These are phyloP conservation scores for Podabrus alpinus DNA, from an alignment of 2,888 invertebrate species.

Conservation along the genomic window DNA sequence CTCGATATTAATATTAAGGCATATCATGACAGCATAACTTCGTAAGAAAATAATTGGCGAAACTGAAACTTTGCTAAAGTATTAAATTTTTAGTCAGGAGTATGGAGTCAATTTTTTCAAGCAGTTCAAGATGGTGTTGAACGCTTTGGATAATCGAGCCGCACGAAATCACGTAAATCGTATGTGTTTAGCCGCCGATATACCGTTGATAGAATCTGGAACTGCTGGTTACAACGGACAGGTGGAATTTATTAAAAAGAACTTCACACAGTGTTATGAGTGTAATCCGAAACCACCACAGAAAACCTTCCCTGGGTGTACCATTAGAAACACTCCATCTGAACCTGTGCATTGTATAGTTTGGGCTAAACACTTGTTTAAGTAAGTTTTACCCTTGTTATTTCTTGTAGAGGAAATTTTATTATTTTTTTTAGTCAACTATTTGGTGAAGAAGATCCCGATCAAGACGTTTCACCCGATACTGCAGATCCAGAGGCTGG, in stretches of 20 bases:
- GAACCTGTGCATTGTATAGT: conserved; percentile 99
- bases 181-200: conserved; percentile 93
- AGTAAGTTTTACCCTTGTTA: conserved; percentile 62
- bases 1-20: conserved; percentile 86
- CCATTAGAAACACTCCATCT: conserved; percentile 98
- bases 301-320: conserved; percentile 96
- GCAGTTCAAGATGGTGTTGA: conserved; percentile 88
- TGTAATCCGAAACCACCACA: conserved; percentile 90
- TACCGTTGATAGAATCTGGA: conserved; percentile 95
- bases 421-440: conserved; percentile 73
- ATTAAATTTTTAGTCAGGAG: conserved; percentile 67
- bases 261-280: conserved; percentile 94
- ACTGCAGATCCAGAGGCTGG: conserved; percentile 92
- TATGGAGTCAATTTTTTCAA: conserved; percentile 92
- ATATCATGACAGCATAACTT: conserved; percentile 91
- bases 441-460: conserved; percentile 95
- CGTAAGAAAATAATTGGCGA: conserved; percentile 62
- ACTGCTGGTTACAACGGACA: conserved; percentile 97
- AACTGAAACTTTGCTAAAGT: conserved; percentile 8
- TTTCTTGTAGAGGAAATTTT: background rate
- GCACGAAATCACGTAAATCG: conserved; percentile 98
- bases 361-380: conserved; percentile 99
- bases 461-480: conserved; percentile 98
- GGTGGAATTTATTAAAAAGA: conserved; percentile 85
- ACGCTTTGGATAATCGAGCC: conserved; percentile 94